Base-by-base conservation (phyloP, 1,140 invertebrate genomes). In the Drosophila ficusphila region DNA sequence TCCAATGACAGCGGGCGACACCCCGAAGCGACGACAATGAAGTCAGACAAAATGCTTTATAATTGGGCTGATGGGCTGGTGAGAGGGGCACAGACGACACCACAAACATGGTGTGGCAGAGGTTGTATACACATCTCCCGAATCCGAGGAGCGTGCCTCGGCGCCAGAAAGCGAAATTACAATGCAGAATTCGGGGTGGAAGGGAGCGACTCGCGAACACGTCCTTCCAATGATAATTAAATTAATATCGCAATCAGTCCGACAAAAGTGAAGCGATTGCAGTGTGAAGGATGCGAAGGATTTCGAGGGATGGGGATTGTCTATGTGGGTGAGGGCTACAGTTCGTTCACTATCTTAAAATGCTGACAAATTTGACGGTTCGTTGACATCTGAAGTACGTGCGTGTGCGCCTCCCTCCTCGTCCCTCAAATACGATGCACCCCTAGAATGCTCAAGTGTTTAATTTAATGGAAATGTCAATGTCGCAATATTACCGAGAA, bases 301-400 rank as follows among this genome's bases (percentile, higher is more conserved):
- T 36, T 34, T 0, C 11, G 54, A 16, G 54, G 11, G 38, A 18
- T 14, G 2, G 14, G 8, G 8, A 19, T 5, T 27, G 18, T 42
- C 16, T 41, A 29, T 8, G 54, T 16, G 27, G 38, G 39, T 29
- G 31, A 39, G 42, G 21, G 16, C 25, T 19, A n/a, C n/a, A n/a
- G 39, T 12, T 23, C 47, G 14, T 11, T 36, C 54, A 57, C 33
- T 34, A 49, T 58, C 41, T 68, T 49, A 29, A 58, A 58, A 49
- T 5, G 14, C 73, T 73, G 64, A 83, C 76, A 83, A 83, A 74
- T 83, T 79, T 76, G 76, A 83, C 79, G 79, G 79, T 76, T 83
- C 76, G 73, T 79, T 77, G 76, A 79, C 79, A 83, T 79, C 54
- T 67, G 76, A 51, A 36, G 70, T 61, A 58, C 41, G 42, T 58